Conservation (phyloP, 2,888 invertebrate species). For the Yponomeuta sedellus region DNA sequence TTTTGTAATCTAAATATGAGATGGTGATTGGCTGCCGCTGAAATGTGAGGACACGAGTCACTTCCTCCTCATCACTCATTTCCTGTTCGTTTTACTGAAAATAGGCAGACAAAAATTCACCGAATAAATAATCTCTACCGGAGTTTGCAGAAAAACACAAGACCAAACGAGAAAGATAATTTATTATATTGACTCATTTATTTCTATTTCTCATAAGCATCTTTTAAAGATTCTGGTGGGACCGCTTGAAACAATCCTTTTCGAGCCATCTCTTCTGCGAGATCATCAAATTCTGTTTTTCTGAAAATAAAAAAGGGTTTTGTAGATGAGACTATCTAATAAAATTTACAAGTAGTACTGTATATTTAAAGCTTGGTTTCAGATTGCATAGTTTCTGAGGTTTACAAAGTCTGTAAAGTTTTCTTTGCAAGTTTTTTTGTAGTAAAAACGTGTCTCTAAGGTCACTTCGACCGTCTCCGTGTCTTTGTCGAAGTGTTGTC, state of each 20-base stretch:
- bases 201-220: conserved; percentile 32
- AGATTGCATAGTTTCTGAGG: too few relatives aligned
- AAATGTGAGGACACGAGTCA: conserved; percentile 65
- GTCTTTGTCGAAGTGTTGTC: too few relatives aligned
- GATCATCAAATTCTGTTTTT: conserved; percentile 54
- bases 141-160: not conserved
- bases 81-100: conserved; percentile 20
- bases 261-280: conserved; percentile 66
- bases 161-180: too few relatives aligned
- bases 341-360: too few relatives aligned
- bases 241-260: conserved; percentile 64
- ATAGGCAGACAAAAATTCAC: not conserved
- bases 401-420: too few relatives aligned
- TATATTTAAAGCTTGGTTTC: too few relatives aligned
- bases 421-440: too few relatives aligned
- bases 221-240: conserved; percentile 38
- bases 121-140: not conserved
- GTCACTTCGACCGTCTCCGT: too few relatives aligned
- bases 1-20: conserved; percentile 44
- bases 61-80: conserved; percentile 51
- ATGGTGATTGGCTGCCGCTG: conserved; percentile 60
- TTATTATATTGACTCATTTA: conserved; percentile 5
- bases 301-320: conserved; percentile 33
- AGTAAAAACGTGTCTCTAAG: too few relatives aligned
- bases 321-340: not conserved